Evolutionary conservation across 2,888 invertebrate genomes (phyloP).

Genomic region (Patella caerulea): DNA sequence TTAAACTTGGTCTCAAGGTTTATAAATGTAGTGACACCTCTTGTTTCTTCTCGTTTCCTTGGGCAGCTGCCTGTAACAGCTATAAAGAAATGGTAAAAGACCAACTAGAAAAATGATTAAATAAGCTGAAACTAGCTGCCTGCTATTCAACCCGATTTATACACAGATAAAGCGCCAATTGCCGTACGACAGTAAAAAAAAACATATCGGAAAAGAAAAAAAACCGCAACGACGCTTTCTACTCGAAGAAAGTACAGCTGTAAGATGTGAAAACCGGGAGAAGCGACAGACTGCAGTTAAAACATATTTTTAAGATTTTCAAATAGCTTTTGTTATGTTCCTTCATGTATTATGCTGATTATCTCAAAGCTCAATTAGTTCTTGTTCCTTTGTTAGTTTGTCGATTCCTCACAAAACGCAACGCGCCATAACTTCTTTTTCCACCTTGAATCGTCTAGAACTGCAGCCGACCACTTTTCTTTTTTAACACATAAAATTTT

Average conservation of each 20-base stretch:
- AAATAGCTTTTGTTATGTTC: background rate
- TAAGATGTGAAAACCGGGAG: too few species aligned
- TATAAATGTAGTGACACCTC: constrained; percentile 2
- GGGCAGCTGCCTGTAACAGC: background rate
- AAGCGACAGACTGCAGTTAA: too few species aligned
- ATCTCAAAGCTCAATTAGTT: background rate
- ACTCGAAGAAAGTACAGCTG: too few species aligned
- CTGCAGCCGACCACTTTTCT: too few species aligned
- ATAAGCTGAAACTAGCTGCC: background rate
- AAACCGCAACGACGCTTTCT: background rate
- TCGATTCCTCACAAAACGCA: background rate
- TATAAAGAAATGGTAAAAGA: too few species aligned
- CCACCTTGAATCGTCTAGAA: too few species aligned
- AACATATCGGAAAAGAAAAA: constrained; percentile 5
- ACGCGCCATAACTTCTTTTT: background rate
- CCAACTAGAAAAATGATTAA: background rate
- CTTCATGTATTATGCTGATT: constrained; percentile 5
- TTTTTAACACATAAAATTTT: too few species aligned
- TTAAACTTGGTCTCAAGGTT: background rate
- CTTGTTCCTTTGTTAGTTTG: constrained; percentile 1
- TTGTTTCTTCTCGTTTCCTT: constrained; percentile 1
- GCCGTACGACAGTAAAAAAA: constrained; percentile 3
- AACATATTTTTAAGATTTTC: background rate
- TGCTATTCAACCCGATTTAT: constrained; percentile 9
- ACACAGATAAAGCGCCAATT: constrained; percentile 5